Base-by-base conservation (phyloP, 2,888 invertebrate genomes). In the Rhingia rostrata region DNA sequence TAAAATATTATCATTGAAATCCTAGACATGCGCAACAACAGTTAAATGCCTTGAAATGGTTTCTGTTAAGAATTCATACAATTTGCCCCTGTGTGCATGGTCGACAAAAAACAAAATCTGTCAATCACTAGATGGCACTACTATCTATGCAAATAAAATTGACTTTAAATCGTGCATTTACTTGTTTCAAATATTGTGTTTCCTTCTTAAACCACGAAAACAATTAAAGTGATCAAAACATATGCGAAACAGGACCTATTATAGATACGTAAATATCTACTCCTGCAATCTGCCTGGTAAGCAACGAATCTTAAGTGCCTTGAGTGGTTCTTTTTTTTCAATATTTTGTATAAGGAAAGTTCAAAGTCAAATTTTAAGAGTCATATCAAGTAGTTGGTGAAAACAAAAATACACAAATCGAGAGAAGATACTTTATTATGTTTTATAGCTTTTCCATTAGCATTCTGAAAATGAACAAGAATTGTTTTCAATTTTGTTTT, bases 121-220 rank as follows among this genome's bases (percentile, higher is more conserved):
- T 1, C 22, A 22, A 22, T 22, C 22, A 22, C 22, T 22, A 22
- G 22, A 22, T 22, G 22, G 22, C 22, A 22, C 22, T 22, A 22
- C 22, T 22, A 22, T 22, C 22, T 22, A 2, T 22, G 22, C 22
- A 2, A 22, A 22, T 22, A 2, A 2, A 22, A 22, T 22, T 22
- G 22, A 2, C 2, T 22, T 22, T 1, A 22, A 22, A 22, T 22
- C 22, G 22, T 22, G 22, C 22, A 22, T 22, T 22, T 22, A 22
- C 2, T 22, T 22, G 2, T 2, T 22, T 22, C 2, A 22, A 22
- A 1, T 30, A 49, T 30, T 30, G 2, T 43, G 32, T 60, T 70
- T 60, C 60, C 70, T 70, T 49, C 41, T 33, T 43, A 60, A 51
- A 10, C 70, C 33, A 49, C 41, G 70, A 70, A 39, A 4, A 60